phyloP scores from a whole-genome alignment of 2,888 invertebrate species.

The Drosophila maculinotata region DNA sequence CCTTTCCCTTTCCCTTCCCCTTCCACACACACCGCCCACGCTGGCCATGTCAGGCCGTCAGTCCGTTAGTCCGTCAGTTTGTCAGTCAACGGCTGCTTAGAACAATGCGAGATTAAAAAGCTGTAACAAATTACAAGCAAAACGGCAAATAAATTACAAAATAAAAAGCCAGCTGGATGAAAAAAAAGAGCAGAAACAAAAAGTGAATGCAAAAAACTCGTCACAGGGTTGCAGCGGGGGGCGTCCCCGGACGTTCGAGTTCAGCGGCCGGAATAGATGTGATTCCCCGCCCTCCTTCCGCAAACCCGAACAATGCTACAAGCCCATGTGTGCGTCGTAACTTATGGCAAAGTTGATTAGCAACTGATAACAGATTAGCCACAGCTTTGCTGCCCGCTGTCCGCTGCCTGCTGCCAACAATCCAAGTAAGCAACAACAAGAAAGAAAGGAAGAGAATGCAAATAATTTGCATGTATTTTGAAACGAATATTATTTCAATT shows the following conservation, averaged over 20 bases:
- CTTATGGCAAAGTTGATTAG: slow-evolving; percentile 28
- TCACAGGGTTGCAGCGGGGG: not conserved
- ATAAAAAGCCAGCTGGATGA: slow-evolving; percentile 37
- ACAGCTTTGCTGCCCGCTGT: not conserved
- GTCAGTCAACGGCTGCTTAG: slow-evolving; percentile 68
- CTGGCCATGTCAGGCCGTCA: slow-evolving; percentile 23
- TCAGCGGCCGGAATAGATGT: slow-evolving; percentile 38
- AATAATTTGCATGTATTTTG: too few species aligned
- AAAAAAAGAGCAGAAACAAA: slow-evolving; percentile 29
- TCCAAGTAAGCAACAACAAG: not conserved
- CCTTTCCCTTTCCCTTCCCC: not conserved
- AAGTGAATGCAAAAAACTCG: slow-evolving; percentile 40
- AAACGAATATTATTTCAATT: too few species aligned
- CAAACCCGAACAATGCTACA: not conserved
- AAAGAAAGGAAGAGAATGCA: not conserved
- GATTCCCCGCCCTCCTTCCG: not conserved
- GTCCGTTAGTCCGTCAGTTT: slow-evolving; percentile 54
- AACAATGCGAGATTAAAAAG: slow-evolving; percentile 77
- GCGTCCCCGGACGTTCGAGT: slow-evolving; percentile 15
- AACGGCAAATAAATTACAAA: slow-evolving; percentile 78
- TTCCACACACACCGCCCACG: slow-evolving; percentile 9
- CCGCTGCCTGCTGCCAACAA: too few species aligned
- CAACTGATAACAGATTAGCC: slow-evolving; percentile 2
- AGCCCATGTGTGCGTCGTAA: slow-evolving; percentile 9
- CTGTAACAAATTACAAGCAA: slow-evolving; percentile 78